These are phyloP conservation scores for Dryobotodes eremita DNA, from an alignment of 2,888 invertebrate genomes.

Conservation along the genomic window DNA sequence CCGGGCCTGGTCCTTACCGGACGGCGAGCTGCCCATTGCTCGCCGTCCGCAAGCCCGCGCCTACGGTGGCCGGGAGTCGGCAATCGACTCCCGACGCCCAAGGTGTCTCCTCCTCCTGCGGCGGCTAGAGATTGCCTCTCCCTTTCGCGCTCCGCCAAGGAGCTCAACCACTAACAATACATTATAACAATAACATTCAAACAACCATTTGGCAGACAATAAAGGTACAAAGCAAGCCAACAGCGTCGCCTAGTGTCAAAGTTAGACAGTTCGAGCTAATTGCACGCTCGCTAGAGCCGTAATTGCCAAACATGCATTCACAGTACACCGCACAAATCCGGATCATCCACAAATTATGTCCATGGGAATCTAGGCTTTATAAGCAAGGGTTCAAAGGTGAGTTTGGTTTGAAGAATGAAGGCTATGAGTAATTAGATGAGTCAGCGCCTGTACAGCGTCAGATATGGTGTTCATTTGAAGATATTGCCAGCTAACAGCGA, in stretches of 20 bases:
- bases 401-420: constrained; percentile 9
- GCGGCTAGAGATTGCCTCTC: too few relatives aligned
- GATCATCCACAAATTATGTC: constrained; percentile 11
- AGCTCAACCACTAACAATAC: too few relatives aligned
- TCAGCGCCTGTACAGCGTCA: constrained; percentile 39
- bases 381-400: neutral
- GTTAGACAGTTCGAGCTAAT: constrained; percentile 46
- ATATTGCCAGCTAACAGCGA: constrained; percentile 45
- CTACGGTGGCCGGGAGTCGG: too few relatives aligned
- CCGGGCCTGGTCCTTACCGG: too few relatives aligned
- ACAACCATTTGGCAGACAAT: constrained; percentile 16
- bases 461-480: constrained; percentile 56
- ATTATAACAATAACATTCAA: neutral
- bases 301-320: constrained; percentile 62
- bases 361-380: constrained; percentile 23
- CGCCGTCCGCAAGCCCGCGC: too few relatives aligned
- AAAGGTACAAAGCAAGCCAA: constrained; percentile 5
- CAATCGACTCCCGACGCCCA: too few relatives aligned
- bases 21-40: too few relatives aligned
- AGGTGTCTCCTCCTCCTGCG: too few relatives aligned
- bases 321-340: constrained; percentile 43
- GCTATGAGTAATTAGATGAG: constrained; percentile 49
- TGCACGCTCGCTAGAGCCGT: constrained; percentile 26
- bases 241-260: constrained; percentile 36
- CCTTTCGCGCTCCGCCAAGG: too few relatives aligned